Conservation (phyloP, 1,140 invertebrate species). For the Drosophila ercepeae region DNA sequence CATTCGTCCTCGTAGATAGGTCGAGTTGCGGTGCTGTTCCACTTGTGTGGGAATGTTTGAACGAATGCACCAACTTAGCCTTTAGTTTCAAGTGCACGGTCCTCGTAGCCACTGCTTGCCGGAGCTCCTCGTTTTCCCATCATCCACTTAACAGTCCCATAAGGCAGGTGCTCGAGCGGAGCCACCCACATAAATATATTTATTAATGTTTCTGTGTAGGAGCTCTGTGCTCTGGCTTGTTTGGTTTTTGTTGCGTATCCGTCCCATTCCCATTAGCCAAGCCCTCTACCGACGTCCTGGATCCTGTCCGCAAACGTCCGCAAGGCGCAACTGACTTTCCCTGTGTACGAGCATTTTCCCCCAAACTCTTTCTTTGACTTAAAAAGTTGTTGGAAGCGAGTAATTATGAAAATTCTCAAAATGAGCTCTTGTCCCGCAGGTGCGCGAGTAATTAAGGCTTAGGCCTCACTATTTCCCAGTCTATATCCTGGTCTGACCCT, state of each 20-base stretch:
- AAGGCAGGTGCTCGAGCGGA: constrained; percentile 43
- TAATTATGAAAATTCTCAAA: constrained; percentile 70
- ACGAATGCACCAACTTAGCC: constrained; percentile 52
- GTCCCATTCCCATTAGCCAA: neutral
- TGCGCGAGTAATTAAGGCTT: constrained; percentile 57
- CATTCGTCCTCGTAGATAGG: constrained; percentile 41
- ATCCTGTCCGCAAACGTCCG: constrained; percentile 40
- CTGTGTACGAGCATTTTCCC: constrained; percentile 5
- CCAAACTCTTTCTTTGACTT: constrained; percentile 40
- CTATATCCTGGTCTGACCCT: constrained; percentile 14
- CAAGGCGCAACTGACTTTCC: constrained; percentile 34
- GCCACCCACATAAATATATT: constrained; percentile 22
- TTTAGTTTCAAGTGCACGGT: constrained; percentile 53
- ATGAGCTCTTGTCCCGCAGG: constrained; percentile 39
- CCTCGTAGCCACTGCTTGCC: constrained; percentile 15
- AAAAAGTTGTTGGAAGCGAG: constrained; percentile 53
- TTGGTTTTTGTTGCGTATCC: neutral
- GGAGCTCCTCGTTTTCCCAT: neutral
- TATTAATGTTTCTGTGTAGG: constrained; percentile 34
- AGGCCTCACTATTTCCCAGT: constrained; percentile 27
- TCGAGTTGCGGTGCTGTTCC: constrained; percentile 26
- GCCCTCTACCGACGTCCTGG: neutral
- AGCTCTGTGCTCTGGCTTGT: constrained; percentile 29
- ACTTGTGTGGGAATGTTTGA: constrained; percentile 41
- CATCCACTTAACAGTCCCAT: constrained; percentile 26